Evolutionary conservation across 2,888 invertebrate genomes (phyloP).

Genomic region (Lepidochrysops patricia): DNA sequence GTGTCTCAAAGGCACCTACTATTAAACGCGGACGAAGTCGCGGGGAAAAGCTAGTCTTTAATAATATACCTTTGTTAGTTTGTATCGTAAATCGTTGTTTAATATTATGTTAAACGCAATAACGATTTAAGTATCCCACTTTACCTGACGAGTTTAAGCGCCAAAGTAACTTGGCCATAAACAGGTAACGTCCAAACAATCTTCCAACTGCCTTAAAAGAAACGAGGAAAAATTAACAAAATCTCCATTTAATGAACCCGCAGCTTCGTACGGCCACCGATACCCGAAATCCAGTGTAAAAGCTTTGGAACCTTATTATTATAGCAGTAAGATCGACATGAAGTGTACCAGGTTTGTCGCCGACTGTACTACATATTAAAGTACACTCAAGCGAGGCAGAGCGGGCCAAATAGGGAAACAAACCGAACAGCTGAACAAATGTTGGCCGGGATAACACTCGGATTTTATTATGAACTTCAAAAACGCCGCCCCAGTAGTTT

Average conservation of each 20-base stretch:
- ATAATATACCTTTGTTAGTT: too few relatives aligned
- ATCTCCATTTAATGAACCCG: slow-evolving; percentile 8
- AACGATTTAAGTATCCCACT: not conserved
- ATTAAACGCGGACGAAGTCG: too few relatives aligned
- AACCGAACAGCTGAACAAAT: slow-evolving; percentile 18
- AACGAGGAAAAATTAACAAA: slow-evolving; percentile 4
- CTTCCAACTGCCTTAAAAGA: not conserved
- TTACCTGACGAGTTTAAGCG: not conserved
- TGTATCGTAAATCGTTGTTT: not conserved
- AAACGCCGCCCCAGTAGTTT: slow-evolving; percentile 13
- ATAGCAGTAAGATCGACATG: not conserved
- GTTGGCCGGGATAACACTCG: slow-evolving; percentile 10
- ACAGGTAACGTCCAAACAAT: not conserved
- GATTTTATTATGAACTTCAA: slow-evolving; percentile 17
- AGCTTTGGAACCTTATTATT: not conserved
- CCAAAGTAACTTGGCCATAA: not conserved
- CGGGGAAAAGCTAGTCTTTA: too few relatives aligned
- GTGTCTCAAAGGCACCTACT: too few relatives aligned
- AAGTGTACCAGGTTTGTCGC: not conserved
- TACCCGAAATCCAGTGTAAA: not conserved
- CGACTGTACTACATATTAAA: slow-evolving; percentile 3
- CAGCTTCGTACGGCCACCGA: not conserved
- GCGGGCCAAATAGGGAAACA: slow-evolving; percentile 12
- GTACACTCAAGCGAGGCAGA: slow-evolving; percentile 5
- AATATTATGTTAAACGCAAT: not conserved